These are phyloP conservation scores for Leucopsar rothschildi DNA, from an alignment of 2,113 vertebrate species.

Conservation along the genomic window DNA sequence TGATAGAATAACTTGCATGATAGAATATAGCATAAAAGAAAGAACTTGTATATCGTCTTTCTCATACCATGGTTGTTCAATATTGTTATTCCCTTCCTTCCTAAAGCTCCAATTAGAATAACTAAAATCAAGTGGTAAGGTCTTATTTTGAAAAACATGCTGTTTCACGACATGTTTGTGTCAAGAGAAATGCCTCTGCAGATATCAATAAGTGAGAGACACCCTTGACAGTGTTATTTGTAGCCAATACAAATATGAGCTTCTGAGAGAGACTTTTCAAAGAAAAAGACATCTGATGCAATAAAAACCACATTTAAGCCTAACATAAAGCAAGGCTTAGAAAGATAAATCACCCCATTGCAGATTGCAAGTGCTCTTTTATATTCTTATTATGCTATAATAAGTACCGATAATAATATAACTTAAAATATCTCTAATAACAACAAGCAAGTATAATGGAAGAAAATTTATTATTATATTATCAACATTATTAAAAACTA, in stretches of 20 bases:
- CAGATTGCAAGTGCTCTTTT: background rate
- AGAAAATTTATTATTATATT: background rate
- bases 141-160: background rate
- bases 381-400: background rate
- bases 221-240: background rate
- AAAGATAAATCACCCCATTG: rapidly evolving
- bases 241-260: background rate
- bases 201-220: background rate
- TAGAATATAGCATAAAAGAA: background rate
- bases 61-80: background rate
- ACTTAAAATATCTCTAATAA: background rate
- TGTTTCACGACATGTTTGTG: background rate
- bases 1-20: background rate
- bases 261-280: background rate
- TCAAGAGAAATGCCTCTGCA: background rate
- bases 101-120: background rate
- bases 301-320: background rate
- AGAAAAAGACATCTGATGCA: background rate
- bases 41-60: background rate
- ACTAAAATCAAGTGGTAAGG: background rate
- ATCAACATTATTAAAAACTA: background rate
- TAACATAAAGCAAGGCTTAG: background rate
- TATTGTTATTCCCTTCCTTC: background rate
- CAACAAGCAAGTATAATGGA: background rate
- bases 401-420: background rate